Percentiles rank a stretch among this genome's conserved stretches.
Conservation (phyloP, 2,113 vertebrate species). For the Micromys minutus region DNA sequence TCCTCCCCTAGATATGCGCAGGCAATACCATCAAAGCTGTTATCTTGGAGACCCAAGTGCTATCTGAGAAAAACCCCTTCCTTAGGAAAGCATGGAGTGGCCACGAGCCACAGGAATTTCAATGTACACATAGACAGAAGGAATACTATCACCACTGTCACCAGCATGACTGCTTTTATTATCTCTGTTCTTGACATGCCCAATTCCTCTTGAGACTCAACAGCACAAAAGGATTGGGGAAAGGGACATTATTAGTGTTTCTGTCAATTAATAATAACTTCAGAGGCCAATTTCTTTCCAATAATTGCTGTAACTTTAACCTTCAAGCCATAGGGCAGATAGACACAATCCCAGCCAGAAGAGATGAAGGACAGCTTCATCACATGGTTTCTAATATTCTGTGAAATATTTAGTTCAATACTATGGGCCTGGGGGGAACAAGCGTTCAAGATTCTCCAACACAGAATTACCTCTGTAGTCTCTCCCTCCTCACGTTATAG, state of each 20-base stretch:
- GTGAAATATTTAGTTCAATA: neutral
- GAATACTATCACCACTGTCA: no score
- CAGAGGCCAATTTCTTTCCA: neutral
- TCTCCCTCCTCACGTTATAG: neutral
- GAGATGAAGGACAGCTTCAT: neutral
- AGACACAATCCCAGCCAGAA: neutral
- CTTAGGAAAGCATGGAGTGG: neutral
- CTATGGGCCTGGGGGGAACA: neutral
- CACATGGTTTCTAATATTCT: neutral
- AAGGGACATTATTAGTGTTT: neutral
- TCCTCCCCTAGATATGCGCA: neutral
- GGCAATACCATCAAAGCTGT: neutral
- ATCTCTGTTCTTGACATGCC: neutral
- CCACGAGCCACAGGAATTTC: neutral
- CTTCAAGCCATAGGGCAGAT: neutral
- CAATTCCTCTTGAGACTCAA: neutral
- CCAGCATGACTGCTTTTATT: neutral
- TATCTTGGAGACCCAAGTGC: neutral
- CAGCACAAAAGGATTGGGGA: neutral
- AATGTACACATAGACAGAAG: neutral
- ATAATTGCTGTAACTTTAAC: neutral
- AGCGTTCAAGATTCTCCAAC: neutral
- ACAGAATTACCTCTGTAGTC: neutral
- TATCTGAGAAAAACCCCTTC: neutral
- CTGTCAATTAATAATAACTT: neutral